Base-by-base conservation (phyloP, 2,888 invertebrate genomes). In the Apomyelois bistriatella region DNA sequence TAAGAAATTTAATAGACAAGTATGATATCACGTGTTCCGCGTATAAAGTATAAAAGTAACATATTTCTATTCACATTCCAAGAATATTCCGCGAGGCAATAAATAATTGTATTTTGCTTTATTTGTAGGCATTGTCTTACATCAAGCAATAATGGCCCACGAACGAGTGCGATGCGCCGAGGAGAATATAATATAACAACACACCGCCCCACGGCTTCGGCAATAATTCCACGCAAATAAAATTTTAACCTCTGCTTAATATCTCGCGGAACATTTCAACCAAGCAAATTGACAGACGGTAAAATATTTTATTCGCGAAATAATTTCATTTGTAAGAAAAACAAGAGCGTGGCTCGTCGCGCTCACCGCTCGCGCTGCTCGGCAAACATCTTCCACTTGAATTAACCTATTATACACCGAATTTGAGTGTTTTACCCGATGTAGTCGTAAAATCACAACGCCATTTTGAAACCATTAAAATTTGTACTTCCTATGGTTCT, bases 231-330 rank as follows among this genome's bases (percentile, higher is more conserved):
- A 71, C 59, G 73, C 81, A 79, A 89, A 88, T 90, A 90, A 88
- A 89, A 90, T 86, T 85, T 83, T 85, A 90, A 88, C 88, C 84
- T 82, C 89, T 84, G 85, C 79, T 87, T 87, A 88, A 88, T 87
- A 86, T 86, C 88, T 73, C 68, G 64, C 74, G 75, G 73, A 78
- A 76, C 76, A 73, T 76, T 81, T 76, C 78, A 75, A 79, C 77
- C 76, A 74, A 70, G 70, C 75, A 82, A 89, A 90, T 88, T 86
- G 90, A 88, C 90, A 87, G 90, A 82, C 88, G 80, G 81, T 90
- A 87, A 90, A 90, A 88, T 89, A 89, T 90, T 90, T 90, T 88
- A 90, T 84, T 77, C 82, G 66, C 65, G 78, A 79, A 82, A 86
- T 90, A 89, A 90, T 86, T 89, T 87, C 78, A 85, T 89, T 88